Base-by-base conservation (phyloP, 2,113 vertebrate species). In the Pollachius pollachius region DNA sequence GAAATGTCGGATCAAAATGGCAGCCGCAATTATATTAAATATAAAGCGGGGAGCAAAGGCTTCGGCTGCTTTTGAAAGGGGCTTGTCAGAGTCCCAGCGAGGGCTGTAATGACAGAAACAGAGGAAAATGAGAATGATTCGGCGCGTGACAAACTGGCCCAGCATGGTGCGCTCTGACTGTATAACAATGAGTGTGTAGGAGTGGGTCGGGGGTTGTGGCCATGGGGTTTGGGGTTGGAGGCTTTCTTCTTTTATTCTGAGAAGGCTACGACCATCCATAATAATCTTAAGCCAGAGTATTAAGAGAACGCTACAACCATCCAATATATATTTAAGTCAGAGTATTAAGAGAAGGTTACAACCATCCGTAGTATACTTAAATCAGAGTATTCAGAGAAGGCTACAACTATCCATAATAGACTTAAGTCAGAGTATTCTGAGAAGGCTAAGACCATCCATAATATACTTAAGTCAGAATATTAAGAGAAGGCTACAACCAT, bases 361-460 rank as follows among this genome's bases (percentile, higher is more conserved):
- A 61, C 69, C 82, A 87, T 90, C 84, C 88, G 88, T 86, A 88
- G 88, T 65, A 68, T 63, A 76, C 66, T 81, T 87, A 60, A 80
- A 64, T 73, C 21, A 25, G 72, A 81, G 69, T 34, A 64, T 67
- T 80, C 84, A 73, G 69, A 79, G 84, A 85, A 74, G 52, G 71
- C 64, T 63, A 74, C 84, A 75, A 61, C 69, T 82, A 87, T 90
- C 84, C 88, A 88, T 87, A 88, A 89, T 65, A 68, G 62, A 76
- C 66, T 81, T 87, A 60, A 80, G 66, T 73, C 21, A 30, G 72
- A 82, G 69, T 34, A 64, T 67, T 80, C 84, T 74, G 70, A 79
- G 84, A 85, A 73, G 52, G 71, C 65, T 63, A 74, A 84, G 74
- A 61, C 69, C 83, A 87, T 90, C 84, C 88, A 88, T 87, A 88